Conservation (phyloP, 2,797 vertebrate genomes). For the Mergus octosetaceus region DNA sequence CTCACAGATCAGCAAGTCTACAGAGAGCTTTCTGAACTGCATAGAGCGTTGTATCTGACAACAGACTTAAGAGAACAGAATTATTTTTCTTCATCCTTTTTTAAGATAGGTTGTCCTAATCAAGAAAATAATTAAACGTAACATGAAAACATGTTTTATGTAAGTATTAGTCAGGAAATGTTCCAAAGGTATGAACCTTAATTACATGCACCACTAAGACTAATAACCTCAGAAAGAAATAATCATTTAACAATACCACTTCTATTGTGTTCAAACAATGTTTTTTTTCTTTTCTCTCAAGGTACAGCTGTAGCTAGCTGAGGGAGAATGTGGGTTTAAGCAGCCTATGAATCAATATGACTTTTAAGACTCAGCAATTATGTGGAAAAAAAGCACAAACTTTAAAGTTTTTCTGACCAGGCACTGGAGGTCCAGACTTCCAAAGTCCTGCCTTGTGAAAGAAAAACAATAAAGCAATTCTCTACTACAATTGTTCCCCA, state of each 20-base stretch:
- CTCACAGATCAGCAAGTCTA: background rate
- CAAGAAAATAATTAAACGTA: background rate
- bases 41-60: background rate
- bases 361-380: background rate
- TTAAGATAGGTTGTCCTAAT: background rate
- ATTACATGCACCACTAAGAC: background rate
- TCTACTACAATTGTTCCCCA: background rate
- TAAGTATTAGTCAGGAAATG: background rate
- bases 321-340: background rate
- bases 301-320: background rate
- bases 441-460: background rate
- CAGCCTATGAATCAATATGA: background rate
- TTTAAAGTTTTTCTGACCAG: background rate
- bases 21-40: background rate
- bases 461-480: background rate
- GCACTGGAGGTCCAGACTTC: background rate
- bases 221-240: background rate
- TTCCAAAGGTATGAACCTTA: background rate
- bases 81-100: background rate
- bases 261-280: background rate
- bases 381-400: background rate
- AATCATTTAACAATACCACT: background rate
- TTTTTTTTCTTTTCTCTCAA: background rate
- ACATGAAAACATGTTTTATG: background rate
- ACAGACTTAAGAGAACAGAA: background rate